phyloP scores from a whole-genome alignment of 2,113 vertebrate genomes.

The Trematomus loennbergii region DNA sequence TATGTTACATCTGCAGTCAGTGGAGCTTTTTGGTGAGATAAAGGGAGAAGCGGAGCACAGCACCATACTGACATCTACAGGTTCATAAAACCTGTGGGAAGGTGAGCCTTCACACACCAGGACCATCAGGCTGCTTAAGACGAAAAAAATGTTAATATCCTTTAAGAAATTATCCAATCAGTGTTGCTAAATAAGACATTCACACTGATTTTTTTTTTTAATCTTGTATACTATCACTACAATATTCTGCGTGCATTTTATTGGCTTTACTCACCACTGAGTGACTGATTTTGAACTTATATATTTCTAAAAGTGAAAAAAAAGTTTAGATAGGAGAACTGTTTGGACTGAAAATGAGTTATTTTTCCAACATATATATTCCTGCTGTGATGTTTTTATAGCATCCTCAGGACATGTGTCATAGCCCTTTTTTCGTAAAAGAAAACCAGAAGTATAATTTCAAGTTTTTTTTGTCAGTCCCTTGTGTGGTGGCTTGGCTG shows the following conservation, averaged over 20 bases:
- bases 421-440: slow-evolving; percentile 28
- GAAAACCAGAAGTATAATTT: slow-evolving; percentile 54
- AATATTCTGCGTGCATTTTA: neutral
- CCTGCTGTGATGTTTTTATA: slow-evolving; percentile 21
- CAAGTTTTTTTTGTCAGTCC: slow-evolving; percentile 5
- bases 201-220: neutral
- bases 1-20: slow-evolving; percentile 79
- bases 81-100: slow-evolving; percentile 68
- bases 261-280: neutral
- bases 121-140: neutral
- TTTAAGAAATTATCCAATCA: neutral
- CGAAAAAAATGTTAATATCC: neutral
- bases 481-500: slow-evolving; percentile 39
- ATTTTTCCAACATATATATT: neutral
- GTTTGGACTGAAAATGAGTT: too few species aligned
- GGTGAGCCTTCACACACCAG: slow-evolving; percentile 51
- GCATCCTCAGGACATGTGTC: slow-evolving; percentile 19
- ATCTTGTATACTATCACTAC: neutral
- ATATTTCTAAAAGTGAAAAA: neutral
- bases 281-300: slow-evolving; percentile 1
- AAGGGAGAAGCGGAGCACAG: slow-evolving; percentile 65
- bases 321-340: too few species aligned
- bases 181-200: neutral
- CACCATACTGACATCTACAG: slow-evolving; percentile 88
- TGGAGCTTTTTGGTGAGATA: slow-evolving; percentile 70